Evolutionary conservation across 2,888 invertebrate species (phyloP).

Genomic region (Protonemura montana): DNA sequence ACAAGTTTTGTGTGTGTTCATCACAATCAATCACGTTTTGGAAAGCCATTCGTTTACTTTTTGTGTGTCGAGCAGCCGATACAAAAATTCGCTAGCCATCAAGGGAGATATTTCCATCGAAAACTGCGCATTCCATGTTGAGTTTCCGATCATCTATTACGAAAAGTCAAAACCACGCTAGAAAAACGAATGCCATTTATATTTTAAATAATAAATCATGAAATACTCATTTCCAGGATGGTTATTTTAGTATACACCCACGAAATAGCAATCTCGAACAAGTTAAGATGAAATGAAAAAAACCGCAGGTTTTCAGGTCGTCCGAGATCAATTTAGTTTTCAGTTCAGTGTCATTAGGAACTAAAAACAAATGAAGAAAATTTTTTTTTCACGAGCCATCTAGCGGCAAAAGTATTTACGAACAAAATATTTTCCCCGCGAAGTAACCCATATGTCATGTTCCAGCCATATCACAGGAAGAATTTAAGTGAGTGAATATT

Average conservation of each 20-base stretch:
- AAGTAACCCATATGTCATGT: no score
- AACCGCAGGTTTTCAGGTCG: background rate
- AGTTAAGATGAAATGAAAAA: background rate
- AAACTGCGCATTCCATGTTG: background rate
- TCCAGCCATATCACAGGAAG: no score
- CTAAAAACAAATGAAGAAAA: no score
- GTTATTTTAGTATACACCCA: background rate
- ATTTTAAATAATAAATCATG: background rate
- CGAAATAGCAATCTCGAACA: no score
- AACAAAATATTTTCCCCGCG: no score
- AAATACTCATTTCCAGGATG: background rate
- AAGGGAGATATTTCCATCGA: background rate
- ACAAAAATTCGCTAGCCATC: background rate
- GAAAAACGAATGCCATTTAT: background rate
- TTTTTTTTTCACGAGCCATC: no score
- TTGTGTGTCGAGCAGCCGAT: background rate
- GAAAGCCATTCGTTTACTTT: background rate
- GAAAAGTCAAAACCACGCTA: background rate
- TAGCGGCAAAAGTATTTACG: no score
- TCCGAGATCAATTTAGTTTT: no score
- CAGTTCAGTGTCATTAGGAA: no score
- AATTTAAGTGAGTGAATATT: no score
- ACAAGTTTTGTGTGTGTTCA: background rate
- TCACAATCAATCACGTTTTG: background rate
- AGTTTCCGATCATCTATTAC: background rate